Base-by-base conservation (phyloP, 2,797 vertebrate species). In the Gymnoscopelus microlampas region DNA sequence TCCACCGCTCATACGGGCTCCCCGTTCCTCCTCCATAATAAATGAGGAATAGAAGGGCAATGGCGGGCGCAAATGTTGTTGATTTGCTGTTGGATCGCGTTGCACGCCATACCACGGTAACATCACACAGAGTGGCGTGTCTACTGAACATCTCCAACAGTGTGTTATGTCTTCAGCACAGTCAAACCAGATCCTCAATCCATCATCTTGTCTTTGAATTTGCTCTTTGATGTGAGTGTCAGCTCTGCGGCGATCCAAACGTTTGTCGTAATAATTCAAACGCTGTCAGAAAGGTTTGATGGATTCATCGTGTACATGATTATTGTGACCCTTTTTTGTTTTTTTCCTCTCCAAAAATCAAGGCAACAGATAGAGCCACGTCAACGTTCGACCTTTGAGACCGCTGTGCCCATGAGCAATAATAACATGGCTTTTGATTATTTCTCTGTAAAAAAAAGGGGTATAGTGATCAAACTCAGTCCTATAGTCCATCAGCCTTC, bases 391-490 rank as follows among this genome's bases (percentile, higher is more conserved):
- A 94, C 91, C 93, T 94, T 95, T 95, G 93, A 95, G 93, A 95
- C 92, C 90, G 67, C 83, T 73, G 87, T 87, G 89, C 86, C 83
- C 79, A 88, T 12, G 87, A 87, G 84, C 90, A 35, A 29, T 13
- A 29, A 32, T 82, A 78, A 85, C 58, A 88, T 83, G 89, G 89
- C 89, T 92, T 93, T 90, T 94, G 92, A 94, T 94, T 95, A 92
- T 92, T 89, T 94, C 94, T 94, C 92, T 93, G 90, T 93, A 93
- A 95, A 91, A 88, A 89, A 93, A 87, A 84, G 85, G 93, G 90
- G 92, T 93, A 53, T 93, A 55, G 93, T 94, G 95, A 96, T 96
- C 95, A 95, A 94, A 93, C 92, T 85, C 53, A 61, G 67, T 35
- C 85, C 92, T 90, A 94, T 94, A 19, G 19, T 95, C 91, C 89